phyloP scores from a whole-genome alignment of 2,113 vertebrate genomes.

The Benitochromis conjunctus region DNA sequence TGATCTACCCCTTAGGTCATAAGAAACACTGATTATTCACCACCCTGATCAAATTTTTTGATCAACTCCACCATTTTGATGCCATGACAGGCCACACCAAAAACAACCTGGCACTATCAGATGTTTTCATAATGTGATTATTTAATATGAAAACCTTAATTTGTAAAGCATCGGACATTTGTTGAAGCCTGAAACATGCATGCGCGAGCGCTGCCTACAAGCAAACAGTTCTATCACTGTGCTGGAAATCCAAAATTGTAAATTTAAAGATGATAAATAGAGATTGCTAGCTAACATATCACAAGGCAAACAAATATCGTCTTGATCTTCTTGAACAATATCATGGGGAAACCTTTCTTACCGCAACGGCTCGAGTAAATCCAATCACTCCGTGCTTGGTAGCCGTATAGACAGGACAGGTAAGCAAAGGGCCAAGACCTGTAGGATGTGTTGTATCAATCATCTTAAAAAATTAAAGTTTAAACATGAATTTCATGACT shows the following conservation, averaged over 20 bases:
- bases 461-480: not conserved
- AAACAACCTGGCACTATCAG: not conserved
- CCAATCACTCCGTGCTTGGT: slow-evolving; percentile 69
- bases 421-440: slow-evolving; percentile 56
- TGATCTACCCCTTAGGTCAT: not conserved
- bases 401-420: slow-evolving; percentile 70
- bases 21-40: not conserved
- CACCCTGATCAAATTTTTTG: not conserved
- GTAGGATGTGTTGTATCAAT: not conserved
- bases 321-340: not conserved
- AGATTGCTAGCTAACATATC: not conserved
- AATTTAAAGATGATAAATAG: not conserved
- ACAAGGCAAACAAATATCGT: not conserved
- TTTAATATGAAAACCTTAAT: not conserved
- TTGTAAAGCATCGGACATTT: not conserved
- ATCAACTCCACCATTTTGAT: not conserved
- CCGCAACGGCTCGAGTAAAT: slow-evolving; percentile 70
- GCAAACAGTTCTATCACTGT: no score
- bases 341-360: slow-evolving; percentile 14
- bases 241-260: no score
- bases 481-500: not conserved
- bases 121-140: not conserved
- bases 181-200: not conserved
- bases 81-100: not conserved
- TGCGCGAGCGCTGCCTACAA: not conserved